A percentile compares a stretch with the other conserved stretches of the same genome.
These are phyloP conservation scores for Onchidella celtica DNA, from an alignment of 2,888 invertebrate genomes.

Conservation along the genomic window DNA sequence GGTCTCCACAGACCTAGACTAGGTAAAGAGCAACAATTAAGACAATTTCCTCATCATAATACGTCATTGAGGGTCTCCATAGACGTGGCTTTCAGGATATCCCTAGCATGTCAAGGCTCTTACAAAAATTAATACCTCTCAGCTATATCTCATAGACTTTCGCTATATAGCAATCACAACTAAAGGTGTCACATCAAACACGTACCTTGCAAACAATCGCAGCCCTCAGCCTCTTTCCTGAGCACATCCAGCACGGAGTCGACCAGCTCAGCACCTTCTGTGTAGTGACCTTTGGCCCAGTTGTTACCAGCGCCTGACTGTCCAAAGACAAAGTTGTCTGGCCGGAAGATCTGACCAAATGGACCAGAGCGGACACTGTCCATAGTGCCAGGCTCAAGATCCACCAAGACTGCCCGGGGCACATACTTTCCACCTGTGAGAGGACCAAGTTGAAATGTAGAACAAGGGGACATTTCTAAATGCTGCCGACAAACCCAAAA, in stretches of 20 bases:
- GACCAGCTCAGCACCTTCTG: constrained; percentile 54
- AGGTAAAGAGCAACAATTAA: too few relatives aligned
- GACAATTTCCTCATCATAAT: too few relatives aligned
- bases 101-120: too few relatives aligned
- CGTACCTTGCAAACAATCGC: constrained; percentile 53
- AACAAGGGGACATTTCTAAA: too few relatives aligned
- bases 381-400: constrained; percentile 98
- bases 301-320: constrained; percentile 65
- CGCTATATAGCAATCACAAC: too few relatives aligned
- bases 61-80: too few relatives aligned
- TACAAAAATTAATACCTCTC: too few relatives aligned
- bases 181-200: too few relatives aligned
- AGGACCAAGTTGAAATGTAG: background rate
- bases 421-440: constrained; percentile 53
- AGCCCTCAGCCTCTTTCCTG: constrained; percentile 54
- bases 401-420: constrained; percentile 84
- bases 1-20: too few relatives aligned
- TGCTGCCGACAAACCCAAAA: too few relatives aligned
- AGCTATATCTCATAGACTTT: too few relatives aligned
- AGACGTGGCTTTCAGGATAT: too few relatives aligned
- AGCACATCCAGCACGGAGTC: constrained; percentile 54
- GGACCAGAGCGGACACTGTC: constrained; percentile 97
- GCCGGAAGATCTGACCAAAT: constrained; percentile 96
- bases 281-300: constrained; percentile 56
- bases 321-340: constrained; percentile 95